These are phyloP conservation scores for Oryzaephilus surinamensis DNA, from an alignment of 1,140 invertebrate genomes.

Conservation along the genomic window DNA sequence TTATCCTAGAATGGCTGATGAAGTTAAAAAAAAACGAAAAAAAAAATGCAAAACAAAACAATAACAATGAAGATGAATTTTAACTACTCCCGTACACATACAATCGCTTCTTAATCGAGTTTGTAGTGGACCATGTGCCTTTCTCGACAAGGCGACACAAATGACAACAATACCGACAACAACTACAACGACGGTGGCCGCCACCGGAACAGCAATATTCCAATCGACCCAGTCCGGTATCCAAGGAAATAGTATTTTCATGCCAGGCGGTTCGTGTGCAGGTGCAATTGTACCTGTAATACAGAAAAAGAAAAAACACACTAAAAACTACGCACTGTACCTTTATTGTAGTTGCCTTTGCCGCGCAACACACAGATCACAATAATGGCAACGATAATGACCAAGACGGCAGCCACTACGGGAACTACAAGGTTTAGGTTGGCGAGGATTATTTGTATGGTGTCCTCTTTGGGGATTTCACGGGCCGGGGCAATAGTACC, in stretches of 20 bases:
- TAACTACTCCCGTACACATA: slow-evolving; percentile 18
- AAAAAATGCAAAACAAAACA: slow-evolving; percentile 5
- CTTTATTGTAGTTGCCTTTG: slow-evolving; percentile 72
- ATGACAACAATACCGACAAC: slow-evolving; percentile 81
- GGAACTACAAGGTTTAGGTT: slow-evolving; percentile 90
- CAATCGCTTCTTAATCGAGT: slow-evolving; percentile 68
- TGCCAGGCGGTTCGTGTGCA: slow-evolving; percentile 47
- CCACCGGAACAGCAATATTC: slow-evolving; percentile 73
- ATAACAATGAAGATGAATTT: background rate
- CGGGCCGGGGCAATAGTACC: slow-evolving; percentile 87
- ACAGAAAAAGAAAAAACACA: slow-evolving; percentile 13
- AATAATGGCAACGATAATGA: slow-evolving; percentile 84
- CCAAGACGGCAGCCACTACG: slow-evolving; percentile 79
- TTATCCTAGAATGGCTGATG: no score
- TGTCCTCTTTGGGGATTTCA: slow-evolving; percentile 73
- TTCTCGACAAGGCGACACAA: slow-evolving; percentile 70
- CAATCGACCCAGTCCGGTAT: slow-evolving; percentile 76
- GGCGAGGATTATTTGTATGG: slow-evolving; percentile 69
- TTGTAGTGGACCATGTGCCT: slow-evolving; percentile 59
- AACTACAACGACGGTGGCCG: slow-evolving; percentile 75
- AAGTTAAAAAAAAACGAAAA: no score
- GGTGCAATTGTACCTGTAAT: slow-evolving; percentile 66
- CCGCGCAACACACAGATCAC: slow-evolving; percentile 81
- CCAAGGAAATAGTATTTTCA: slow-evolving; percentile 61
- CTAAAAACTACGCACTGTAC: slow-evolving; percentile 41